These are phyloP conservation scores for Passer domesticus DNA, from an alignment of 2,113 vertebrate genomes.

Conservation along the genomic window DNA sequence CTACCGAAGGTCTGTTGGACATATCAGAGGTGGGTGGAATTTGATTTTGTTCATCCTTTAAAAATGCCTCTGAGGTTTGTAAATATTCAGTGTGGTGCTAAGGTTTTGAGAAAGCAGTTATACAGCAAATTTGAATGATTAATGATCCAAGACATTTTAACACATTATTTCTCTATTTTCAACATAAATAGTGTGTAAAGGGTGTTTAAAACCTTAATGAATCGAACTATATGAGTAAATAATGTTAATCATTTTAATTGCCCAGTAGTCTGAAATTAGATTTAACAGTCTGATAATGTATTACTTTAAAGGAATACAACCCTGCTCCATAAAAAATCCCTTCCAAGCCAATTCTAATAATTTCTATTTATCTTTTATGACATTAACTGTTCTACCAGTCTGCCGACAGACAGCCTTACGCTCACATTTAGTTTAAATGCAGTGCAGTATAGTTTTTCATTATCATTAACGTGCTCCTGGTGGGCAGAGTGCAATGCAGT, in stretches of 20 bases:
- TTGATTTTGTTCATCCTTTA: not conserved
- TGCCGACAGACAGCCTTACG: constrained; percentile 75
- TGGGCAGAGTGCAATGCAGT: constrained; percentile 76
- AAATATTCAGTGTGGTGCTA: not conserved
- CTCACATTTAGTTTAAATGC: constrained; percentile 62
- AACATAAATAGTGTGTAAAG: constrained; percentile 65
- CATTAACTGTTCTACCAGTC: constrained; percentile 73
- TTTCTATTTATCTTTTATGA: constrained; percentile 79
- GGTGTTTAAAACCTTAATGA: constrained; percentile 75
- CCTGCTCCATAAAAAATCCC: constrained; percentile 70
- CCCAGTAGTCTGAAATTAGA: constrained; percentile 75
- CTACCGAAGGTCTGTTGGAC: not conserved
- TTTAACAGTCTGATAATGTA: constrained; percentile 74
- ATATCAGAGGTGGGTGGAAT: not conserved
- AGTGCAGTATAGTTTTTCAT: constrained; percentile 71
- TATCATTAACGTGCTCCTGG: constrained; percentile 78
- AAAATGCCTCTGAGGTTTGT: not conserved
- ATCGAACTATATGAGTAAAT: constrained; percentile 73
- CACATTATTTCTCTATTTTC: constrained; percentile 52
- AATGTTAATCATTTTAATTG: constrained; percentile 79
- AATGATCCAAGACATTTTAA: constrained; percentile 41
- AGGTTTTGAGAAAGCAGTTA: constrained; percentile 34
- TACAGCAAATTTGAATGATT: constrained; percentile 33
- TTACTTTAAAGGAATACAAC: constrained; percentile 76
- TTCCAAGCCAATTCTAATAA: constrained; percentile 77